Percentiles rank a stretch among this genome's conserved stretches.
Evolutionary conservation across 2,113 vertebrate genomes (phyloP).

Genomic region (mouse (Mus musculus)): GRCm39 chr8:41863001-41863500

Average conservation of each 20-base stretch:
- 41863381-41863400: constrained; percentile 29
- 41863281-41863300: constrained; percentile 82
- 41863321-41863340: constrained; percentile 97
- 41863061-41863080: background rate
- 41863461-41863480: background rate
- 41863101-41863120: background rate
- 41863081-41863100: background rate
- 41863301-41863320: constrained; percentile 96
- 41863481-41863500: background rate
- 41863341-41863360: constrained; percentile 96
- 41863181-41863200: background rate
- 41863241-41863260: background rate
- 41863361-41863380: constrained; percentile 28
- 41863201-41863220: background rate
- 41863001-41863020: background rate
- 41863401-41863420: background rate
- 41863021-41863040: background rate
- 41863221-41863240: background rate
- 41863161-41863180: background rate
- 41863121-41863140: background rate
- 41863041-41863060: constrained; percentile 55
- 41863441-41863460: background rate
- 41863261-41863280: constrained; percentile 11
- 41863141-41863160: background rate
- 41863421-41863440: background rate